Base-by-base conservation (phyloP, 2,113 vertebrate species). In the Nyctereutes procyonoides region DNA sequence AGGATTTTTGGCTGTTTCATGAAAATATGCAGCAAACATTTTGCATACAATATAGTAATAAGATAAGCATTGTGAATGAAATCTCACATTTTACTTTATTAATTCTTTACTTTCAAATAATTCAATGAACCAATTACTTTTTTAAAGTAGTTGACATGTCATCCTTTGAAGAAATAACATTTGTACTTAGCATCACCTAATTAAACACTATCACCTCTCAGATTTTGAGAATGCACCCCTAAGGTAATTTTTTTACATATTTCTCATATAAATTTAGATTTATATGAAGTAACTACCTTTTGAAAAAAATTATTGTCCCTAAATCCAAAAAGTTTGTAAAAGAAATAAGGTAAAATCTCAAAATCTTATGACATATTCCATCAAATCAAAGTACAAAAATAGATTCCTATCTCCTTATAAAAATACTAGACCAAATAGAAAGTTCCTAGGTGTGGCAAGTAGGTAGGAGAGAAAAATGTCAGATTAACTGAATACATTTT, bases 341-440 rank as follows among this genome's bases (percentile, higher is more conserved):
- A 94, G 11, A 77, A 77, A 90, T 79, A 62, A 88, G 15, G 32
- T 86, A 73, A 22, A 89, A 62, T 16, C 22, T 83, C 30, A 90
- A 93, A 94, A 84, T 12, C 48, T 73, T 32, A 81, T 88, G 43
- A 51, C 56, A 17, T 65, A 80, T 67, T 14, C 13, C 48, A 71
- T 83, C 55, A 80, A 80, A 87, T 38, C 24, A 82, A 93, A 91
- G 60, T 85, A 69, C 65, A 85, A 77, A 96, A 96, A 79, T 60
- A 88, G 51, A 95, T 32, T 82, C 32, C 30, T 93, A 85, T 92
- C 13, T 77, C 3, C 22, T 81, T 77, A 22, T 48, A 24, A 93
- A 92, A 83, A 81, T 15, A 81, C 22, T 86, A 76, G 11, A 13
- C 56, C 60, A 26, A 71, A 93, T 60, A 19, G 65, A 92, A 73